These are phyloP conservation scores for Loris lydekkerianus DNA, from an alignment of 2,797 vertebrate species.

Conservation along the genomic window DNA sequence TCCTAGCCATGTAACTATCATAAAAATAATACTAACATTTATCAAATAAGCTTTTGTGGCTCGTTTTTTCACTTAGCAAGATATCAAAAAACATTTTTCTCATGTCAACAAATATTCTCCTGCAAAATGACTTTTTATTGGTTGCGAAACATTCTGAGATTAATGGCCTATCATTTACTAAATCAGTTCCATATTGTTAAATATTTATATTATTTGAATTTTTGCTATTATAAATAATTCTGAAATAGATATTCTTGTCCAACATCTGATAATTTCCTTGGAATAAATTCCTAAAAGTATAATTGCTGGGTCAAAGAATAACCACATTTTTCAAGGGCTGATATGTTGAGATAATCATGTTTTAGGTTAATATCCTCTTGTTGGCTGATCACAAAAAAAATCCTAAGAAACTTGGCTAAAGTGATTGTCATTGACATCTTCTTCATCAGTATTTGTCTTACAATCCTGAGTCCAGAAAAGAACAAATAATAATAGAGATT, in stretches of 20 bases:
- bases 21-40: conserved; percentile 50
- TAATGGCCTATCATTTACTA: conserved; percentile 33
- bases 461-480: conserved; percentile 21
- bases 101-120: conserved; percentile 45
- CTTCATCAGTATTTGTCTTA: neutral
- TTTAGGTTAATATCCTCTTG: neutral
- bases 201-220: conserved; percentile 43
- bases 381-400: neutral
- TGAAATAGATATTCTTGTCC: neutral
- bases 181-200: conserved; percentile 42
- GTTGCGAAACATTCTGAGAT: conserved; percentile 19
- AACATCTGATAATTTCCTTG: conserved; percentile 9
- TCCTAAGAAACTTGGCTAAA: neutral
- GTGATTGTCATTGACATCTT: neutral
- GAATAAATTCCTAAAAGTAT: conserved; percentile 42
- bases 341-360: neutral
- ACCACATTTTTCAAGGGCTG: neutral
- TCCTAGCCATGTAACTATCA: neutral
- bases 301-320: neutral
- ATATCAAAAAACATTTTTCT: conserved; percentile 51
- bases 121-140: neutral
- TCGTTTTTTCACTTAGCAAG: conserved; percentile 44
- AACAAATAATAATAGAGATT: neutral
- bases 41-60: conserved; percentile 20
- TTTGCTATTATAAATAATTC: conserved; percentile 35